Conservation (phyloP, 1,140 invertebrate species). For the Drosophila novamexicana region DNA sequence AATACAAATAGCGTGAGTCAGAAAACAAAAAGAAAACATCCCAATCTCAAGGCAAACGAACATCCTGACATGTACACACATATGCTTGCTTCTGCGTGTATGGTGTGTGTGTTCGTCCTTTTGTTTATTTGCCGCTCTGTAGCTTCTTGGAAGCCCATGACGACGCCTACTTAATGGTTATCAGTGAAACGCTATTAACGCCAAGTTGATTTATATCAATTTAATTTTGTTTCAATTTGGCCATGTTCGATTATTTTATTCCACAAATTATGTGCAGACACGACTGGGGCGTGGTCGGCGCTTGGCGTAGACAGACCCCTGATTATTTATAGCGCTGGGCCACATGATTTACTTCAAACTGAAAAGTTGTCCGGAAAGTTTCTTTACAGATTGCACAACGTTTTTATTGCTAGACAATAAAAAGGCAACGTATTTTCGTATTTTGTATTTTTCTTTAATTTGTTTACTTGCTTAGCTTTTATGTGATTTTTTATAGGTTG, state of each 20-base stretch:
- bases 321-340: slow-evolving; percentile 63
- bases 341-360: slow-evolving; percentile 47
- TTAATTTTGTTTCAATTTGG: slow-evolving; percentile 80
- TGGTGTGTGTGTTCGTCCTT: slow-evolving; percentile 15
- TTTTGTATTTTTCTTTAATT: slow-evolving; percentile 33
- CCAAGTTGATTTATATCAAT: slow-evolving; percentile 79
- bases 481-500: slow-evolving; percentile 33
- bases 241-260: slow-evolving; percentile 73
- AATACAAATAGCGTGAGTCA: slow-evolving; percentile 21
- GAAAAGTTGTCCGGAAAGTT: slow-evolving; percentile 40
- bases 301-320: slow-evolving; percentile 27
- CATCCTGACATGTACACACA: slow-evolving; percentile 19
- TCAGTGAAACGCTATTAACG: slow-evolving; percentile 77
- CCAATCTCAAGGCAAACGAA: slow-evolving; percentile 22
- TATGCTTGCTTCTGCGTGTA: slow-evolving; percentile 4
- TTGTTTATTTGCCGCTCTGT: slow-evolving; percentile 57
- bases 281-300: slow-evolving; percentile 63
- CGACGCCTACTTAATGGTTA: slow-evolving; percentile 78
- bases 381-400: slow-evolving; percentile 13
- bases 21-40: not conserved
- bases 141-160: slow-evolving; percentile 52
- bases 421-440: slow-evolving; percentile 12
- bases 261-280: slow-evolving; percentile 78
- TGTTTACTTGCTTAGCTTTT: slow-evolving; percentile 35
- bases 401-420: slow-evolving; percentile 41